Evolutionary conservation across 2,888 invertebrate species (phyloP), one percentile per base, ranked within the genome.

Genomic region (Pammene fasciana): DNA sequence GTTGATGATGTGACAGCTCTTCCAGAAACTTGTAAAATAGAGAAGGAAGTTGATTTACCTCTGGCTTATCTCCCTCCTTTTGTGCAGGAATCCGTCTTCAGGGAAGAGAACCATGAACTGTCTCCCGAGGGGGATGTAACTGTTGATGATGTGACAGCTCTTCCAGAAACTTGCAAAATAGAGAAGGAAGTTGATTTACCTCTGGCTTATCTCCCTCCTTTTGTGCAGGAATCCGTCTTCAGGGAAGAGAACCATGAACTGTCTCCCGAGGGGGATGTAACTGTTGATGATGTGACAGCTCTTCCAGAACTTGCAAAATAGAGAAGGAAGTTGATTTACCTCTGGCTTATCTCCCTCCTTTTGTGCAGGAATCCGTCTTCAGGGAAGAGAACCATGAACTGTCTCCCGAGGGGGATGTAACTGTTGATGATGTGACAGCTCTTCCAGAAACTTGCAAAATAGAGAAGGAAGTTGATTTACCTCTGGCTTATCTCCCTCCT

Each of bases 221-320:
- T 99, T 99, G 75, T 97, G 94, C 68, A 98, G 93, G 89, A 99
- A 99, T 5, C 98, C 98, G 59, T 99, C 99, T 89, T 99, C 99
- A 0, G 99, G 99, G 87, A 99, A 99, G 10, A 99, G 92, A 38
- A 99, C 96, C 89, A 99, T 94, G 96, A 97, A 97, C 85, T 97
- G 96, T 70, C 97, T 92, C 10, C 94, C 92, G 1, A 94, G 90
- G 0, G 96, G 96, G 72, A 96, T 89, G 85, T 96, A 98, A 68
- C 94, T 95, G 36, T 94, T 91, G 75, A 94, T 36, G 16, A 59
- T 59, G 14, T 9, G 11, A 9, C n/a, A 46, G 45, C 14, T 46
- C 46, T 46, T 46, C 14, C 14, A 46, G 14, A 46, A 46, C 14
- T n/a, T n/a, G n/a, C n/a, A n/a, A n/a, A n/a, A n/a, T n/a, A n/a